phyloP scores from a whole-genome alignment of 2,888 invertebrate species.

The Ischnus inquisitorius region DNA sequence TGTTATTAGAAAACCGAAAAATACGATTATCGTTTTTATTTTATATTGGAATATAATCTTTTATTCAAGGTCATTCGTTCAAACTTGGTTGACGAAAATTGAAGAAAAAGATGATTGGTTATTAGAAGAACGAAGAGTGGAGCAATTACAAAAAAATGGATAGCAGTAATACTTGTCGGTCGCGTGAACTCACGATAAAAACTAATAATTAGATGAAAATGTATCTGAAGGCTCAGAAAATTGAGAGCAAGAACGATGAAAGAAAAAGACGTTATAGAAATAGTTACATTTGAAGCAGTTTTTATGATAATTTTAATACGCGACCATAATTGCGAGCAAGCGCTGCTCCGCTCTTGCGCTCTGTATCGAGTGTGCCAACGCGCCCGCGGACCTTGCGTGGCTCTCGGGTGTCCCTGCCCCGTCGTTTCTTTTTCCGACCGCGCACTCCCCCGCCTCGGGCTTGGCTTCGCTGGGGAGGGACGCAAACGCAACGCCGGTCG shows the following conservation, averaged over 20 bases:
- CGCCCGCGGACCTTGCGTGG: constrained; percentile 32
- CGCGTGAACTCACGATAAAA: too few species aligned
- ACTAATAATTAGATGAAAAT: background rate
- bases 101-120: too few species aligned
- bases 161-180: background rate
- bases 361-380: background rate
- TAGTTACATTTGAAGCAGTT: background rate
- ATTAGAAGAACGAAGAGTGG: too few species aligned
- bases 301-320: background rate
- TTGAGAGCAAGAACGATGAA: background rate
- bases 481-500: constrained; percentile 40
- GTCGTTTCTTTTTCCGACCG: background rate
- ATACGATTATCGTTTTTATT: too few species aligned
- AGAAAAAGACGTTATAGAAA: background rate
- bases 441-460: constrained; percentile 28
- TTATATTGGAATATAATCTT: too few species aligned
- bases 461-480: constrained; percentile 30
- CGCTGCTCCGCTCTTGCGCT: background rate
- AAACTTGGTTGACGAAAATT: too few species aligned
- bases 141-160: too few species aligned
- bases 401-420: constrained; percentile 33
- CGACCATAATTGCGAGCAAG: constrained; percentile 5
- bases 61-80: too few species aligned
- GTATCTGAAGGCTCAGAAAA: background rate
- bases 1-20: background rate